These are phyloP conservation scores for Epicauta chinensis DNA, from an alignment of 1,140 invertebrate genomes.

Conservation along the genomic window DNA sequence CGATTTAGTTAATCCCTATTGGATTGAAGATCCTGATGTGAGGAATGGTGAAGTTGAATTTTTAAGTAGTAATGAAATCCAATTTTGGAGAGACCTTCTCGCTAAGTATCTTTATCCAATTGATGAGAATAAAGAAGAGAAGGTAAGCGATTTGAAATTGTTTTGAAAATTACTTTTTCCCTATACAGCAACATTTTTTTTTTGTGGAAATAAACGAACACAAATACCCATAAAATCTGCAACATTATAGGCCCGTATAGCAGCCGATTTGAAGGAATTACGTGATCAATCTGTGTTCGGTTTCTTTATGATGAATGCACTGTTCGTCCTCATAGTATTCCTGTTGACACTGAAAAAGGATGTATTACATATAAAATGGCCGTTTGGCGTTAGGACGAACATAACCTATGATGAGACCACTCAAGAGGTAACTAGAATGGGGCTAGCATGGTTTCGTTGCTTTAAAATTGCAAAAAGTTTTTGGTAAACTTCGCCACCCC, in stretches of 20 bases:
- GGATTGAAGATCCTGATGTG: conserved; percentile 88
- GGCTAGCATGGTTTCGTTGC: conserved; percentile 28
- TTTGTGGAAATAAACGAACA: not conserved
- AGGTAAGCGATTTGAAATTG: no score
- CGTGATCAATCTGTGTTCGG: conserved; percentile 91
- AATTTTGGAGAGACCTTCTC: conserved; percentile 92
- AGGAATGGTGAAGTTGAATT: conserved; percentile 86
- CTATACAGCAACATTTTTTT: not conserved
- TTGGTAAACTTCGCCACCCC: no score
- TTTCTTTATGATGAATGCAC: conserved; percentile 96
- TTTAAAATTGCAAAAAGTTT: not conserved
- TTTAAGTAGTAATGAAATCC: conserved; percentile 71
- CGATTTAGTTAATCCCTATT: conserved; percentile 82
- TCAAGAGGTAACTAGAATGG: conserved; percentile 70
- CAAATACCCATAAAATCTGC: not conserved
- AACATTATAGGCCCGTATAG: conserved; percentile 75
- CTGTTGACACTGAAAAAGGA: conserved; percentile 96
- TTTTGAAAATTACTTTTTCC: conserved; percentile 2
- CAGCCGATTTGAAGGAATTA: conserved; percentile 84
- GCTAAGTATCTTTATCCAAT: conserved; percentile 92
- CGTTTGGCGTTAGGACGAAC: conserved; percentile 87
- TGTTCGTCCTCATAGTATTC: conserved; percentile 97
- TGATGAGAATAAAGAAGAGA: conserved; percentile 84
- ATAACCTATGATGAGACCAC: conserved; percentile 82
- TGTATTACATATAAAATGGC: conserved; percentile 88